phyloP scores from a whole-genome alignment of 2,113 vertebrate species.

The Seriola aureovittata region DNA sequence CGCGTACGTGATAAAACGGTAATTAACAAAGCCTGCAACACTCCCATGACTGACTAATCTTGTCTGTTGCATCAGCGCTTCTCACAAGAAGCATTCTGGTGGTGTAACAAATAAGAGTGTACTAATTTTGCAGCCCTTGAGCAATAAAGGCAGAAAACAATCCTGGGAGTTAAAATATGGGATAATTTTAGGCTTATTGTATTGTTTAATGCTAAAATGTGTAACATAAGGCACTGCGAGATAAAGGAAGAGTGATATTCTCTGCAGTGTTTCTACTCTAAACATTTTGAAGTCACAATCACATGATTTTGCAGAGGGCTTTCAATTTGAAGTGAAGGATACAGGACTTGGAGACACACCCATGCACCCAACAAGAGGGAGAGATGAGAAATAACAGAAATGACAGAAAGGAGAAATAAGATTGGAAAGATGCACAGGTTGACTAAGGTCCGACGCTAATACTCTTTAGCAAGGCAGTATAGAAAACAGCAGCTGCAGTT shows the following conservation, averaged over 20 bases:
- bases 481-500: too few relatives aligned
- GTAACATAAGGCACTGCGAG: background rate
- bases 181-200: background rate
- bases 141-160: conserved; percentile 22
- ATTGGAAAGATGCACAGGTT: too few relatives aligned
- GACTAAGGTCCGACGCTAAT: too few relatives aligned
- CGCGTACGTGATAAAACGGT: conserved; percentile 30
- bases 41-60: conserved; percentile 63
- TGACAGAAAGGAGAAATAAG: too few relatives aligned
- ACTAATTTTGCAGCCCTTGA: conserved; percentile 31
- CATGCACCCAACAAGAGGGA: too few relatives aligned
- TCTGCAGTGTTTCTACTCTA: background rate
- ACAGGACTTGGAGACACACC: too few relatives aligned
- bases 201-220: conserved; percentile 4
- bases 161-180: background rate
- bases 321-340: too few relatives aligned
- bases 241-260: background rate
- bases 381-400: too few relatives aligned
- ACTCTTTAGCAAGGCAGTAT: too few relatives aligned
- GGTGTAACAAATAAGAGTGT: conserved; percentile 39
- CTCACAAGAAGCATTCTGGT: conserved; percentile 16
- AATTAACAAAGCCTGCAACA: conserved; percentile 63
- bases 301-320: too few relatives aligned
- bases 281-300: too few relatives aligned
- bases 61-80: conserved; percentile 27